Evolutionary conservation across 2,797 vertebrate species (phyloP), one percentile per base, ranked within the genome.

Genomic region (Rhinogobio ventralis): DNA sequence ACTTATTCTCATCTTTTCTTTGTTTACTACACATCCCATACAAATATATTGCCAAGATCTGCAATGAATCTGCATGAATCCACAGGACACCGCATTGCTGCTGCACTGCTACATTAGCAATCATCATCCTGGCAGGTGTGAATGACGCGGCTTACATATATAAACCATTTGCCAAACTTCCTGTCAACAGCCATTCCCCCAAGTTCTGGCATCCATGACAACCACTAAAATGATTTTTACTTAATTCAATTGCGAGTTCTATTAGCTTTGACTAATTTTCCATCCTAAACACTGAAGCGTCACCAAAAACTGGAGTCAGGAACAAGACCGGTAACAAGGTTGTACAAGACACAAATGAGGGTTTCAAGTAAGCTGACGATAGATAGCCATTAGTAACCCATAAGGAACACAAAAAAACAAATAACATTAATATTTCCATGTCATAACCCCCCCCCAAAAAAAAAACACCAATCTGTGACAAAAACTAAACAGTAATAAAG

Each of bases 101-200:
- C 85, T 79, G 82, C 82, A 67, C 23, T 79, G 49, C 60, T 85
- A 80, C 81, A 86, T 51, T 51, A 79, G 33, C 53, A 33, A 53
- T 33, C 1, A 0, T 30, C 84, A 85, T 79, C 42, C 68, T 23
- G 60, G 82, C 87, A 57, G 68, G 60, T 64, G 68, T 67, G 25
- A 72, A 82, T 72, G 23, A 73, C 42, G 64, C 33, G 57, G 28
- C 42, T 46, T 66, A 76, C 55, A 79, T 79, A 75, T 89, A 86
- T 60, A 87, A 64, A 75, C 69, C 79, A 67, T 39, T 30, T 20
- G 77, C 51, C 73, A 67, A 67, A 25, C 57, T 82, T 87, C 80
- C 87, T 84, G 83, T 79, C 74, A 71, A 81, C 83, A 73, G 30
- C 28, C 23, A 62, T 57, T 72, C 30, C 14, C 66, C 53, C 33